These are phyloP conservation scores for Adelges cooleyi DNA, from an alignment of 1,140 invertebrate species.

Conservation along the genomic window DNA sequence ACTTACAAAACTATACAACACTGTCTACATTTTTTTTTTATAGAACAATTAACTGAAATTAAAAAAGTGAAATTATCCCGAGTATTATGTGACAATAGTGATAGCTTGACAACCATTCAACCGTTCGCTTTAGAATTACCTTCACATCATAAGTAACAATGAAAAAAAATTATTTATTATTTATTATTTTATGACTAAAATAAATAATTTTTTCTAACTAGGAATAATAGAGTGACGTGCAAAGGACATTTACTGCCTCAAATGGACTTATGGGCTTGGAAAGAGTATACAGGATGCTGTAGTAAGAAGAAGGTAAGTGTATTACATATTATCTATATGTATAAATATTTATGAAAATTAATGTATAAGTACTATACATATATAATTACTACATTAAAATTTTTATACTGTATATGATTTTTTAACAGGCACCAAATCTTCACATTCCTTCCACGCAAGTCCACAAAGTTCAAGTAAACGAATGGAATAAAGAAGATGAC, in stretches of 20 bases:
- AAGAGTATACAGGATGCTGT: constrained; percentile 30
- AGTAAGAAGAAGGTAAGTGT: constrained; percentile 8
- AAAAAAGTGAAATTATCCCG: constrained; percentile 72
- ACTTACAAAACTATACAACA: constrained; percentile 8
- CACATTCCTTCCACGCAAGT: neutral
- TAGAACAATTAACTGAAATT: constrained; percentile 80
- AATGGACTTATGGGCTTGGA: constrained; percentile 33
- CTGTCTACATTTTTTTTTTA: constrained; percentile 35
- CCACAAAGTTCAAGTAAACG: constrained; percentile 13
- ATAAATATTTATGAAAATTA: neutral
- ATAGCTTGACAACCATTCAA: constrained; percentile 81
- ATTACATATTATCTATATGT: no score
- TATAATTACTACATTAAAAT: no score
- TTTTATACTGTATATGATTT: neutral
- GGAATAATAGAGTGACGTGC: constrained; percentile 78
- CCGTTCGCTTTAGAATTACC: constrained; percentile 82
- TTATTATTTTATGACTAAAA: no score
- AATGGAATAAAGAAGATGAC: constrained; percentile 12
- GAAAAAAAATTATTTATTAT: no score
- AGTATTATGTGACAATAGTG: constrained; percentile 88
- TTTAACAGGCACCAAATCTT: neutral
- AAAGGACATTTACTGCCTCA: constrained; percentile 35
- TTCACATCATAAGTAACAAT: constrained; percentile 80
- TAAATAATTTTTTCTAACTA: constrained; percentile 39
- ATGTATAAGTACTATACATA: neutral